These are phyloP conservation scores for Aurelia aurita complex sp. Pacific DNA, from an alignment of 30 jellyfish, hydroid and myxozoan genomes.

Conservation along the genomic window DNA sequence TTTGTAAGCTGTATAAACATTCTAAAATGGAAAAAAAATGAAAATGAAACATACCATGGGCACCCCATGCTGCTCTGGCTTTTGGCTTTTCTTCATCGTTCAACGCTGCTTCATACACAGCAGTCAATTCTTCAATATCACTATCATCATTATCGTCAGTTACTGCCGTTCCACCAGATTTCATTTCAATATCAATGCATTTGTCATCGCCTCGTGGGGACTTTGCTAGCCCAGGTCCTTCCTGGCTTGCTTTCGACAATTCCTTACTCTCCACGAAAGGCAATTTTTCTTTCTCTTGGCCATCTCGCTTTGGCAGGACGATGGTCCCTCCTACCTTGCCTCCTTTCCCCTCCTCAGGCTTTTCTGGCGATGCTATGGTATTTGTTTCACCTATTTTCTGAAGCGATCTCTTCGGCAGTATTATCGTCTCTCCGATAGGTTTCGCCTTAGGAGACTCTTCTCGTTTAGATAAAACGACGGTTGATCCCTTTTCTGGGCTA, in stretches of 20 bases:
- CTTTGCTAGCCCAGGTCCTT: too few relatives aligned
- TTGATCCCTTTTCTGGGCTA: constrained; percentile 32
- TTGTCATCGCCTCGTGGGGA: too few relatives aligned
- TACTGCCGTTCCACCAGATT: too few relatives aligned
- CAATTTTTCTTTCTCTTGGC: constrained; percentile 1
- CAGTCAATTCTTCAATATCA: constrained; percentile 69
- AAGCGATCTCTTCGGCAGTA: constrained; percentile 53
- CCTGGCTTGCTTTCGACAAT: too few relatives aligned
- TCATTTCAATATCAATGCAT: too few relatives aligned
- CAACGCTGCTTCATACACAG: constrained; percentile 3
- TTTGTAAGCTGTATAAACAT: not conserved
- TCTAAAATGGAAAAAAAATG: not conserved
- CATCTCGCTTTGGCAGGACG: not conserved
- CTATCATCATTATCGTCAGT: constrained; percentile 37
- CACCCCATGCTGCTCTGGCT: constrained; percentile 76
- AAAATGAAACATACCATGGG: constrained; percentile 32
- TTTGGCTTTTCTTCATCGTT: constrained; percentile 38
- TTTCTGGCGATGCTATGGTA: constrained; percentile 8
- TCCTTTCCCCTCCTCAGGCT: constrained; percentile 1
- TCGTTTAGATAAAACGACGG: constrained; percentile 6
- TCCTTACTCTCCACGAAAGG: not conserved
- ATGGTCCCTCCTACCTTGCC: constrained; percentile 32
- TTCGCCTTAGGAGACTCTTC: constrained; percentile 3
- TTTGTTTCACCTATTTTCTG: constrained; percentile 29
- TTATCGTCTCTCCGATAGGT: constrained; percentile 69